Evolutionary conservation across 2,113 vertebrate genomes (phyloP), one percentile per base, ranked within the genome.

Genomic region (pig (Sus scrofa)): DNA sequence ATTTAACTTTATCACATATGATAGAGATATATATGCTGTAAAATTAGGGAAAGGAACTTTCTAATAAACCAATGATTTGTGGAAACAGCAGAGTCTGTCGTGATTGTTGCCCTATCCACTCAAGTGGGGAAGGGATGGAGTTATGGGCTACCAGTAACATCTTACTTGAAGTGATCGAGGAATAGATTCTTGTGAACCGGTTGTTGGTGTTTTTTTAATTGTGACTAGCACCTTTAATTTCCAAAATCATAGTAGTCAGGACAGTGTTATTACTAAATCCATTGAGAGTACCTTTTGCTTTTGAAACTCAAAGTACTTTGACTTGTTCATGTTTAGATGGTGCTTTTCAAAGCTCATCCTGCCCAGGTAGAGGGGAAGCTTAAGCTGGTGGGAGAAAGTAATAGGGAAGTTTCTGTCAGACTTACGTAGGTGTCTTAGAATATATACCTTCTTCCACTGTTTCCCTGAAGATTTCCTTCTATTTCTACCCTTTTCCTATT

Each of bases 1-100:
- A 98, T 98, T 98, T 98, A 98, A 99, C 98, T 98, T 98, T 98
- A 98, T 98, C 98, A 98, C 98, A 98, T 98, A 98, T 97, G 98
- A 98, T 96, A 97, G 98, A 98, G 94, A 98, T 96, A 98, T 98
- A 98, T 98, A 98, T 97, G 98, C 98, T 99, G 98, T 98, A 98
- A 98, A 98, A 98, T 97, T 98, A 98, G 98, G 97, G 97, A 71
- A 94, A 91, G 85, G 92, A 98, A 96, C 98, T 98, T 98, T 99
- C 98, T 98, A 99, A 99, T 99, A 98, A 99, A 98, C 98, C 98
- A 97, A 97, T 97, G 97, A 98, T 98, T 98, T 98, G 98, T 98
- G 98, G 97, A 98, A 96, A 97, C 89, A 37, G 68, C 75, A 90
- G 97, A 96, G 93, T 97, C 95, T 96, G 89, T 95, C 3, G 20